Evolutionary conservation across 2,113 vertebrate species (phyloP), one percentile per base, ranked within the genome.

Genomic region (Pongo pygmaeus): DNA sequence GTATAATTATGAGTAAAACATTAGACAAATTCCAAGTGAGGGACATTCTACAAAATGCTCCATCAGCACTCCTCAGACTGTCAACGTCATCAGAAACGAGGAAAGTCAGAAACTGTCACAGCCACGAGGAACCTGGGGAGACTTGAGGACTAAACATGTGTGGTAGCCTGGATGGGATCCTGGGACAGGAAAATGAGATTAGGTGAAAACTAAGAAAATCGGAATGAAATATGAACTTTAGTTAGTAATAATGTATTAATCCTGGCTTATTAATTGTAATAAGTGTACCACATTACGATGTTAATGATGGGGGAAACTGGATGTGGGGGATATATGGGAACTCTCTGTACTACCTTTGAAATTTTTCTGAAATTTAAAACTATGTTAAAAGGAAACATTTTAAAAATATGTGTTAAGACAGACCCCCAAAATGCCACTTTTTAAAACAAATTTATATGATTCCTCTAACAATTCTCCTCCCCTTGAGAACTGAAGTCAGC

Each of bases 61-160:
- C 5, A 27, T 5, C 4, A 8, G 13, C 17, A 22, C 10, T 61
- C 3, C 52, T 59, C 48, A 84, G 61, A 22, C 0, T 40, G 0
- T 89, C 61, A 50, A 40, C 35, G 18, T n/a, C 43, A 59, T 80
- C 46, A 40, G 17, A 90, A 84, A 35, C 16, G n/a, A 92, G 9
- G 43, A 52, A 90, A 84, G 12, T n/a, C 69, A 89, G 72, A 70
- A 94, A 32, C 57, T n/a, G 16, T 27, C 55, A 84, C 5, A 30
- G 23, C 4, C 27, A 16, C 55, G 27, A 79, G 40, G 52, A 72
- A 7, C 5, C 32, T 35, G 9, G 35, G 16, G 23, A 79, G 22
- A 69, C 5, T 52, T 35, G 35, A 14, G 1, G 1, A 67, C 9
- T 48, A 20, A 90, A 40, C 27, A 17, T 64, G 27, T 8, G 16